Percentiles rank a stretch among this genome's conserved stretches.
Evolutionary conservation across 53 echinoderm and acorn worm species (phyloP).

Genomic region (Henricia sp.): DNA sequence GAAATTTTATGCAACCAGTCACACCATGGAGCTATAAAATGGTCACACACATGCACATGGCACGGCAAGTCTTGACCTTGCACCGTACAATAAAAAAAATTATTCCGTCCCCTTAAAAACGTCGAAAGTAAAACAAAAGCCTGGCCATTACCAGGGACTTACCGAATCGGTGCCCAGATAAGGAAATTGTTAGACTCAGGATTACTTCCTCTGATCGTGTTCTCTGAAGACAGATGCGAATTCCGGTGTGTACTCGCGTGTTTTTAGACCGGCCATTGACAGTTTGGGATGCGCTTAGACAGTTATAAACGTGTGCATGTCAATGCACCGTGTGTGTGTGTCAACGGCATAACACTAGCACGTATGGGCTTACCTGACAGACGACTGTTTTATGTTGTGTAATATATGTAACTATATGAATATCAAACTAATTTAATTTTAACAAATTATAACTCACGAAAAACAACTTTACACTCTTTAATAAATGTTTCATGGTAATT

Average conservation of each 20-base stretch:
- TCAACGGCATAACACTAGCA: not conserved
- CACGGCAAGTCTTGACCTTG: not conserved
- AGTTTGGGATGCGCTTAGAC: not conserved
- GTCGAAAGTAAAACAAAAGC: not conserved
- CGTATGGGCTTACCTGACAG: conserved; percentile 1
- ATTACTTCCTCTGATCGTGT: conserved; percentile 50
- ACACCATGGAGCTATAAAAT: no score
- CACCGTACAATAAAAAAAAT: not conserved
- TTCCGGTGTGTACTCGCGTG: not conserved
- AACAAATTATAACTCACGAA: no score
- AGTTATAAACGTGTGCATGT: not conserved
- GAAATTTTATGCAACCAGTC: no score
- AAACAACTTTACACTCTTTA: no score
- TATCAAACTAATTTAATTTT: not conserved
- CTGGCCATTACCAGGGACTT: not conserved
- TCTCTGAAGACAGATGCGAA: conserved; percentile 8
- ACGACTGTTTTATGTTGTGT: conserved; percentile 40
- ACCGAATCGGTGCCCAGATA: conserved; percentile 15
- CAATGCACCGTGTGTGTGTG: conserved; percentile 1
- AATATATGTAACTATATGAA: not conserved
- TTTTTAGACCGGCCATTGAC: conserved; percentile 20
- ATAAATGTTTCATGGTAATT: no score
- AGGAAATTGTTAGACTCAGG: conserved; percentile 26
- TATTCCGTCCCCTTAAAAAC: not conserved
- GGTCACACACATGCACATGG: no score